Evolutionary conservation across 2,888 invertebrate species (phyloP).

Genomic region (Psylliodes chrysocephalus): DNA sequence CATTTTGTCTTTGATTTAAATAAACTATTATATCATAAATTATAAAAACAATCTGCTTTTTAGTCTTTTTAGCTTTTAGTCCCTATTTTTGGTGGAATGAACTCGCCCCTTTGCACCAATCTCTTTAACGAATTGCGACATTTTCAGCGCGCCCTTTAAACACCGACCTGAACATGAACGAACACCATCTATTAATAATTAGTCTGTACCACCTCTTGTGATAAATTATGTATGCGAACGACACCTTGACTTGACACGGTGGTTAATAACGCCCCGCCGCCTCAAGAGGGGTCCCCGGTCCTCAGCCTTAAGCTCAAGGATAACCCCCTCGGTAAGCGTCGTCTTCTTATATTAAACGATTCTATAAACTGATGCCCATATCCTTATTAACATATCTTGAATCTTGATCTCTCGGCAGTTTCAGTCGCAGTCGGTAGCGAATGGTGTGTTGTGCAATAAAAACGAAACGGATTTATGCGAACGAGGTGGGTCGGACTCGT

Average conservation of each 20-base stretch:
- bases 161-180: slow-evolving; percentile 50
- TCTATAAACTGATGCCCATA: too few relatives aligned
- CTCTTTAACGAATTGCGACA: slow-evolving; percentile 39
- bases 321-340: slow-evolving; percentile 37
- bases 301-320: slow-evolving; percentile 48
- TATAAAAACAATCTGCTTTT: too few relatives aligned
- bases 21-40: too few relatives aligned
- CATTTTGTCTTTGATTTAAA: too few relatives aligned
- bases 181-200: slow-evolving; percentile 52
- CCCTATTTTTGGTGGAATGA: slow-evolving; percentile 19
- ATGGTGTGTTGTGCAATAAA: too few relatives aligned
- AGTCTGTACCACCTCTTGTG: slow-evolving; percentile 53
- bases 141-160: slow-evolving; percentile 47
- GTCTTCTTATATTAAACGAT: too few relatives aligned
- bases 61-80: too few relatives aligned
- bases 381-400: too few relatives aligned
- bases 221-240: slow-evolving; percentile 58
- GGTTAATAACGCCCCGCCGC: slow-evolving; percentile 53
- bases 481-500: too few relatives aligned
- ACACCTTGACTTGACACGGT: slow-evolving; percentile 59
- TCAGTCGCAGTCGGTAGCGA: too few relatives aligned
- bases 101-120: not conserved
- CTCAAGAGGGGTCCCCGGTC: slow-evolving; percentile 39
- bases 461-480: too few relatives aligned
- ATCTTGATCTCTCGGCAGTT: too few relatives aligned